Conservation (phyloP, 2,113 vertebrate genomes). For the Zosterops borbonicus region DNA sequence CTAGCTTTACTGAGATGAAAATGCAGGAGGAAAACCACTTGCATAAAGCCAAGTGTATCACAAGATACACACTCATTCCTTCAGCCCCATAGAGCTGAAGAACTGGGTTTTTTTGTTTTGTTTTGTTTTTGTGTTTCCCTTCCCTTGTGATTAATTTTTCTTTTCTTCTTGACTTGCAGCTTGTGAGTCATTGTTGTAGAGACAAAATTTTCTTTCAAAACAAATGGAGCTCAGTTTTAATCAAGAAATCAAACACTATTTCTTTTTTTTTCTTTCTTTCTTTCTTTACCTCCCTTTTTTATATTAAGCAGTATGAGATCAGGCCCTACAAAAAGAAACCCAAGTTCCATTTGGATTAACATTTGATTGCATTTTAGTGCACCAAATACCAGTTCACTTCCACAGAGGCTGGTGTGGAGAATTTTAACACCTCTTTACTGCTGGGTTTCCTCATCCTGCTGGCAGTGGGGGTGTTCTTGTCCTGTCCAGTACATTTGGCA, state of each 20-base stretch:
- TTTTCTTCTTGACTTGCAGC: background rate
- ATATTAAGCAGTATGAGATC: background rate
- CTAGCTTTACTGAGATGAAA: background rate
- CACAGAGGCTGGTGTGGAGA: background rate
- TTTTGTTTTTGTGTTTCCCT: background rate
- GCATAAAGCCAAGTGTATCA: background rate
- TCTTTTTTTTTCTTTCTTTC: background rate
- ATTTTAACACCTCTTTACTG: background rate
- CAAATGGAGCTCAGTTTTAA: background rate
- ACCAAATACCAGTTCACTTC: background rate
- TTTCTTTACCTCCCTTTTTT: background rate
- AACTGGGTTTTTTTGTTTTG: no score
- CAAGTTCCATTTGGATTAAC: background rate
- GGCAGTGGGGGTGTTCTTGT: background rate
- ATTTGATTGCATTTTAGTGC: background rate
- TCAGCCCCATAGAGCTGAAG: background rate
- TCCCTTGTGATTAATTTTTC: background rate
- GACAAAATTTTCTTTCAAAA: background rate
- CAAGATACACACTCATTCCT: background rate
- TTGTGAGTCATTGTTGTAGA: background rate
- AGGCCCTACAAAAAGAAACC: background rate
- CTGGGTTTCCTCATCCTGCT: background rate
- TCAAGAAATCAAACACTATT: background rate
- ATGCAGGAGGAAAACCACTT: background rate
- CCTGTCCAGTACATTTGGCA: background rate